Evolutionary conservation across 2,888 invertebrate species (phyloP).

Genomic region (Hypomecis atomaria): DNA sequence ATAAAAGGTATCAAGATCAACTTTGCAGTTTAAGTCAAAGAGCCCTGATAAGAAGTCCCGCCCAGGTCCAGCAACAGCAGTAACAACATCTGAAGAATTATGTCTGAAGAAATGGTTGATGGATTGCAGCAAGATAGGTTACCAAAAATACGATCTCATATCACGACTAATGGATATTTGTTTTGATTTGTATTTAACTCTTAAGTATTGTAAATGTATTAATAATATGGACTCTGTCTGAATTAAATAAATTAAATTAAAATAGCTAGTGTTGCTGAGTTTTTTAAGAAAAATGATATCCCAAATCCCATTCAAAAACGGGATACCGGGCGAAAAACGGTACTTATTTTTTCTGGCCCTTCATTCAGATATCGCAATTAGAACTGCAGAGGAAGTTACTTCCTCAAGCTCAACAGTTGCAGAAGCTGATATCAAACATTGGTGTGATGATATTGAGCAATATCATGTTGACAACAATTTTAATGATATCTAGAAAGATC

Average conservation of each 20-base stretch:
- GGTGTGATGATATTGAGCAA: slow-evolving; percentile 38
- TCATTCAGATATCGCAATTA: slow-evolving; percentile 42
- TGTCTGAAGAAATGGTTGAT: slow-evolving; percentile 23
- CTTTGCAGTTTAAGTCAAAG: slow-evolving; percentile 10
- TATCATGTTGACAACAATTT: slow-evolving; percentile 13
- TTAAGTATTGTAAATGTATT: too few species aligned
- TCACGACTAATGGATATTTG: too few species aligned
- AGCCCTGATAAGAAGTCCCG: slow-evolving; percentile 15
- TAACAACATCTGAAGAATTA: slow-evolving; percentile 18
- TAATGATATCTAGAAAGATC: slow-evolving; percentile 33
- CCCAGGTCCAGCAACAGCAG: slow-evolving; percentile 21
- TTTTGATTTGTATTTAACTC: too few species aligned
- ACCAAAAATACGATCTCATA: slow-evolving; percentile 27
- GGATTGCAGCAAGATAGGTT: slow-evolving; percentile 23
- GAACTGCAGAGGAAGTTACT: slow-evolving; percentile 47
- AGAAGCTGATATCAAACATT: slow-evolving; percentile 40
- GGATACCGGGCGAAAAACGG: slow-evolving; percentile 41
- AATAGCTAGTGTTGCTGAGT: slow-evolving; percentile 22
- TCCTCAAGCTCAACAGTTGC: slow-evolving; percentile 44
- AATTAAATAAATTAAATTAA: too few species aligned
- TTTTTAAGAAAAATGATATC: slow-evolving; percentile 22
- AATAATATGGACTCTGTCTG: too few species aligned
- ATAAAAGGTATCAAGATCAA: slow-evolving; percentile 23
- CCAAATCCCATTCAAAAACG: slow-evolving; percentile 9
- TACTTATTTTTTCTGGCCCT: slow-evolving; percentile 42